Conservation (phyloP, 2,888 invertebrate species). For the Anaspis maculata region DNA sequence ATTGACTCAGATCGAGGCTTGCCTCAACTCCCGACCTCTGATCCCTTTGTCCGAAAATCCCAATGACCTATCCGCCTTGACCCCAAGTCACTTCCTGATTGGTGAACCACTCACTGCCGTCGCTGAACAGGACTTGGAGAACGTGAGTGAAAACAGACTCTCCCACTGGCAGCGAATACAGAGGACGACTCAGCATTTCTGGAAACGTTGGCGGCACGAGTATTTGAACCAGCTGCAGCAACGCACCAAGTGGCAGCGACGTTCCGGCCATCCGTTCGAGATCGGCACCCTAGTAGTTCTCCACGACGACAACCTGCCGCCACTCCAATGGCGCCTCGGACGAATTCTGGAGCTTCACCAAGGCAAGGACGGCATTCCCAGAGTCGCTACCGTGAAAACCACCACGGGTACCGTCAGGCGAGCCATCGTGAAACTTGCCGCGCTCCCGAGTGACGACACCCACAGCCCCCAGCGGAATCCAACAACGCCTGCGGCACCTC, state of each 20-base stretch:
- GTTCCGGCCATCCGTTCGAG: background rate
- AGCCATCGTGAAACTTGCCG: too few species aligned
- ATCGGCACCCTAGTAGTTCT: background rate
- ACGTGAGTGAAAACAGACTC: background rate
- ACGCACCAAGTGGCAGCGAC: background rate
- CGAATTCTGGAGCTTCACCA: background rate
- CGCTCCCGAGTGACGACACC: too few species aligned
- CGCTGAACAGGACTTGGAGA: background rate
- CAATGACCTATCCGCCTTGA: slow-evolving; percentile 5
- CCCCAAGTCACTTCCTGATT: slow-evolving; percentile 10
- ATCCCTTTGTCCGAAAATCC: slow-evolving; percentile 7
- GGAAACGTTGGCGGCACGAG: background rate
- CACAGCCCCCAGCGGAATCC: too few species aligned
- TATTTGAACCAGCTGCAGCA: background rate
- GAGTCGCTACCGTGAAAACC: background rate
- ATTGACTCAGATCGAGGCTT: slow-evolving; percentile 25
- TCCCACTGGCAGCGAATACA: background rate
- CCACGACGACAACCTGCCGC: background rate
- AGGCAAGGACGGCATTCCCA: background rate
- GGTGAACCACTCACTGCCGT: slow-evolving; percentile 3
- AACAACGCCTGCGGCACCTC: too few species aligned
- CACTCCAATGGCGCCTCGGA: background rate
- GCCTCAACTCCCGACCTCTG: slow-evolving; percentile 27
- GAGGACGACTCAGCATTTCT: background rate
- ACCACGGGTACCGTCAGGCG: too few species aligned